phyloP scores from a whole-genome alignment of 2,797 vertebrate species.

The Centropyge bicolor region DNA sequence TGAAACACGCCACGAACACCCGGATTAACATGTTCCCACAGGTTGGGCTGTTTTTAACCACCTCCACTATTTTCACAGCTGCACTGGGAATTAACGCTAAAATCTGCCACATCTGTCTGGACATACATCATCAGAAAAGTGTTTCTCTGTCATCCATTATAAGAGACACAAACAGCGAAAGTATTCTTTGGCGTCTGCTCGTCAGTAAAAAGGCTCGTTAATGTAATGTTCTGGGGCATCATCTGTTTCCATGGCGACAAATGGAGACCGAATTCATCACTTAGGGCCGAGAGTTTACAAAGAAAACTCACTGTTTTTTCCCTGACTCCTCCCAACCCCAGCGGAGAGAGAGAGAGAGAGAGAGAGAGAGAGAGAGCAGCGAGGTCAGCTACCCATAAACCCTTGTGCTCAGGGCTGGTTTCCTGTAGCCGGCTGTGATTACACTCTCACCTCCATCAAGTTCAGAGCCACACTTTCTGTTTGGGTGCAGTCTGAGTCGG shows the following conservation, averaged over 20 bases:
- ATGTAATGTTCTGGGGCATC: conserved; percentile 12
- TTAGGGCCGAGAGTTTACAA: not conserved
- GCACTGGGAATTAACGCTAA: not conserved
- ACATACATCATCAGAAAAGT: not conserved
- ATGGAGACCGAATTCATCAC: conserved; percentile 47
- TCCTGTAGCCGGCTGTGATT: conserved; percentile 4
- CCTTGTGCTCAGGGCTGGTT: not conserved
- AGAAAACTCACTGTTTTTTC: not conserved
- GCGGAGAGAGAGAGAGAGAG: too few species aligned
- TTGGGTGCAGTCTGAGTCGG: not conserved
- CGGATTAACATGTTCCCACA: not conserved
- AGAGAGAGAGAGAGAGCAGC: not conserved
- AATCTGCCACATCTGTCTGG: not conserved
- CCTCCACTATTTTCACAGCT: conserved; percentile 6
- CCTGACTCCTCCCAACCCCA: not conserved
- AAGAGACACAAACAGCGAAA: conserved; percentile 14
- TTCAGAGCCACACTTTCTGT: not conserved
- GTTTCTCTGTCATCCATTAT: conserved; percentile 23
- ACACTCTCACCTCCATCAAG: conserved; percentile 1
- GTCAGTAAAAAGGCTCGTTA: conserved; percentile 12
- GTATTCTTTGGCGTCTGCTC: not conserved
- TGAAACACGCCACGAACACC: not conserved
- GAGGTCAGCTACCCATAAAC: conserved; percentile 31
- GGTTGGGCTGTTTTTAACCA: not conserved
- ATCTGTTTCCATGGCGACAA: conserved; percentile 63